Evolutionary conservation across 1,140 invertebrate genomes (phyloP).

Genomic region (Heliconius himera): DNA sequence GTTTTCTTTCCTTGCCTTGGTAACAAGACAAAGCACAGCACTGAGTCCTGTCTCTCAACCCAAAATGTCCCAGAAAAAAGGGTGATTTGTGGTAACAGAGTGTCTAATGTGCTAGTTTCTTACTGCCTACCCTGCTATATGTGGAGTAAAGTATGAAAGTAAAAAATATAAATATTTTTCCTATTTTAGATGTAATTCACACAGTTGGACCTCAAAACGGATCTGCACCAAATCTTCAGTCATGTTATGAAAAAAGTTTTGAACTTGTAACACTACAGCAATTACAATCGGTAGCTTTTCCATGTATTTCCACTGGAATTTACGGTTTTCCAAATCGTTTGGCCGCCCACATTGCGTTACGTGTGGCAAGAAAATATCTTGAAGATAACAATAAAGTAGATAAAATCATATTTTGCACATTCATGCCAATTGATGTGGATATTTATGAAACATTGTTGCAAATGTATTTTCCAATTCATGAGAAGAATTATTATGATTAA

Average conservation of each 20-base stretch:
- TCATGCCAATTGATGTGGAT: constrained; percentile 86
- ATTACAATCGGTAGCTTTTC: constrained; percentile 89
- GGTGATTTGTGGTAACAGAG: too few relatives aligned
- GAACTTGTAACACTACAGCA: constrained; percentile 83
- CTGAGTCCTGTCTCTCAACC: too few relatives aligned
- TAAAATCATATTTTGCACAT: constrained; percentile 91
- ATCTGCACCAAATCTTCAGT: constrained; percentile 84
- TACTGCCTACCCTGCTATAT: too few relatives aligned
- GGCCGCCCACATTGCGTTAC: constrained; percentile 88
- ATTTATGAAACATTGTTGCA: constrained; percentile 89
- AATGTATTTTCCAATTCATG: constrained; percentile 85
- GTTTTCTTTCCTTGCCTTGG: too few relatives aligned
- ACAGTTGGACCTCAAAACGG: constrained; percentile 91
- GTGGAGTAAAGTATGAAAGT: too few relatives aligned
- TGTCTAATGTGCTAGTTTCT: too few relatives aligned
- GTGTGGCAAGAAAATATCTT: constrained; percentile 86
- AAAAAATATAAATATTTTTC: too few relatives aligned
- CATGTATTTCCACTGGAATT: constrained; percentile 93
- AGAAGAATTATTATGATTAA: constrained; percentile 46
- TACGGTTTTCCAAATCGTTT: constrained; percentile 91
- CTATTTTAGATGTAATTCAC: constrained; percentile 89
- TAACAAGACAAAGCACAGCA: too few relatives aligned
- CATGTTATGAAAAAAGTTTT: constrained; percentile 88
- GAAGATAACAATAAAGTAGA: constrained; percentile 86
- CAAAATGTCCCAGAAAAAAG: too few relatives aligned